Evolutionary conservation across 2,797 vertebrate genomes (phyloP).

Genomic region (Lepidocolaptes lacrymiger): DNA sequence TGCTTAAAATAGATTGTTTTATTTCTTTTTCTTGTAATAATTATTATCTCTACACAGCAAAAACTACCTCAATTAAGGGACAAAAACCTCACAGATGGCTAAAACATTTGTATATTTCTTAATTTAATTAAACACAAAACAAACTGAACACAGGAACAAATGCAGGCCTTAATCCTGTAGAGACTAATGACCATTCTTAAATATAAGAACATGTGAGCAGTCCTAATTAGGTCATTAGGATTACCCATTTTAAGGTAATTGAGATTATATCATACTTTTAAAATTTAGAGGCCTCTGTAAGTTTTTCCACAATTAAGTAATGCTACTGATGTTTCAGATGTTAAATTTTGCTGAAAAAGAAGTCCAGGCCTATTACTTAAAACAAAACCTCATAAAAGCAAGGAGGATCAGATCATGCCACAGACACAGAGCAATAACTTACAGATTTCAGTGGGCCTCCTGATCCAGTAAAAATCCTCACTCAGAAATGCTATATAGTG

Average conservation of each 20-base stretch:
- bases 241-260: neutral
- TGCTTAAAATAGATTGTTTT: neutral
- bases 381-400: neutral
- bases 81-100: neutral
- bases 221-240: neutral
- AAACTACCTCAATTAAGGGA: neutral
- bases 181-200: neutral
- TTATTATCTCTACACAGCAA: neutral
- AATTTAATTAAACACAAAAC: neutral
- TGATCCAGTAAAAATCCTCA: neutral
- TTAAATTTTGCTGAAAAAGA: neutral
- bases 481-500: neutral
- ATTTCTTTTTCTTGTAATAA: neutral
- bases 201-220: neutral
- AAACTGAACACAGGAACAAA: neutral
- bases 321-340: neutral
- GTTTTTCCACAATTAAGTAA: neutral
- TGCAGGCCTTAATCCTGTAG: neutral
- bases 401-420: neutral
- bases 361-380: neutral
- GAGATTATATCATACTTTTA: neutral
- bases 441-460: neutral
- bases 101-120: neutral
- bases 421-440: neutral
- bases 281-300: neutral